Conservation (phyloP, 2,888 invertebrate genomes). For the Sycophila texana region DNA sequence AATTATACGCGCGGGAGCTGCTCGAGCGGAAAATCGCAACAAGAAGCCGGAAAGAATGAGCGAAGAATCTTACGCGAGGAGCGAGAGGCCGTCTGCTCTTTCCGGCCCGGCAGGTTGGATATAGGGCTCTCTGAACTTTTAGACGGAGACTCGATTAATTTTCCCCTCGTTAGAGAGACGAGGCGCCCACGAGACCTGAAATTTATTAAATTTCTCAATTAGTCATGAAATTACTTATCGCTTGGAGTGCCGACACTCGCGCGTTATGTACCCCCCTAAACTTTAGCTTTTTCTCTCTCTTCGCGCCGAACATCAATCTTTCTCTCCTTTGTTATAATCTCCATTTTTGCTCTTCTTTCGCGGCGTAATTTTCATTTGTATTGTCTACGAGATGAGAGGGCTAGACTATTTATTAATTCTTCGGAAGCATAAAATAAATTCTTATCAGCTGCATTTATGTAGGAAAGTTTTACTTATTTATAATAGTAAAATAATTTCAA, state of each 20-base stretch:
- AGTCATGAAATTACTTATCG: slow-evolving; percentile 57
- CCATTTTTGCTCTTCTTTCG: background rate
- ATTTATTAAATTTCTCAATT: slow-evolving; percentile 59
- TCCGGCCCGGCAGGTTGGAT: background rate
- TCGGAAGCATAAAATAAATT: too few species aligned
- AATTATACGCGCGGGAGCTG: slow-evolving; percentile 36
- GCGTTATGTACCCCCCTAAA: background rate
- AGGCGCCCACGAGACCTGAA: slow-evolving; percentile 7
- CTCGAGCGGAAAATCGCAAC: slow-evolving; percentile 3
- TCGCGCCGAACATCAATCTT: slow-evolving; percentile 39
- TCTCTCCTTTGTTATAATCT: slow-evolving; percentile 22
- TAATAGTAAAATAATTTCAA: too few species aligned
- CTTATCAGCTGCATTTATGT: too few species aligned
- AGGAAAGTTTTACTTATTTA: too few species aligned
- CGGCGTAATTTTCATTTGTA: background rate
- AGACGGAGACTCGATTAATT: slow-evolving; percentile 51
- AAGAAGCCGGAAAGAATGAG: slow-evolving; percentile 32
- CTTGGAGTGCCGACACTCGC: slow-evolving; percentile 14
- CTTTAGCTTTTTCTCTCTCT: background rate
- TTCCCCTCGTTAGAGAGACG: slow-evolving; percentile 44
- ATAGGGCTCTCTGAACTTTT: slow-evolving; percentile 1
- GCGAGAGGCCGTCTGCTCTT: background rate
- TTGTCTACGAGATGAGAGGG: too few species aligned
- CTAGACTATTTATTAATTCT: too few species aligned
- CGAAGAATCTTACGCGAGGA: background rate